Evolutionary conservation across 2,113 vertebrate genomes (phyloP).

Genomic region (Cyanistes caeruleus): DNA sequence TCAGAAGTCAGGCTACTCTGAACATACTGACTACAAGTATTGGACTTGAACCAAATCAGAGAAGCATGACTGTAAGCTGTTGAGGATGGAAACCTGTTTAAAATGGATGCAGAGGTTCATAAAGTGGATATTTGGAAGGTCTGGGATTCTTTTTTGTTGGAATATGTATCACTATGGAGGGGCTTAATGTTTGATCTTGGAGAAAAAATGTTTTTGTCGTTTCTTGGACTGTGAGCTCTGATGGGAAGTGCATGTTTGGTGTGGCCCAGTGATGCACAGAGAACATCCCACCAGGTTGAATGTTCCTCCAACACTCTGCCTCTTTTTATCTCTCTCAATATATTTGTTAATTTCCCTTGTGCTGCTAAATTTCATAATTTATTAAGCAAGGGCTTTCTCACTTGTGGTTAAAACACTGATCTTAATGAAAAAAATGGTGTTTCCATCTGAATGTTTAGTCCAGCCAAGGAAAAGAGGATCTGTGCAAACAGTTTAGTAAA

Average conservation of each 20-base stretch:
- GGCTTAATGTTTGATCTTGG: neutral
- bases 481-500: neutral
- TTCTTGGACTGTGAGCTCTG: neutral
- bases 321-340: neutral
- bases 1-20: neutral
- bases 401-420: neutral
- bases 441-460: neutral
- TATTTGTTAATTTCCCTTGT: neutral
- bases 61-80: neutral
- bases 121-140: neutral
- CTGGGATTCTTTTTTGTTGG: neutral
- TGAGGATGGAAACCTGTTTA: neutral
- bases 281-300: neutral
- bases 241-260: neutral
- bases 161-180: rapidly evolving
- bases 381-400: neutral
- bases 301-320: neutral
- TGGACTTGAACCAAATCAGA: neutral
- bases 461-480: neutral
- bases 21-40: neutral
- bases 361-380: neutral
- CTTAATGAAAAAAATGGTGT: neutral
- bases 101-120: neutral
- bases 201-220: neutral
- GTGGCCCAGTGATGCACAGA: neutral